A percentile compares a stretch with the other conserved stretches of the same genome.
phyloP scores from a whole-genome alignment of 2,113 vertebrate species.

The Calidris pygmaea region DNA sequence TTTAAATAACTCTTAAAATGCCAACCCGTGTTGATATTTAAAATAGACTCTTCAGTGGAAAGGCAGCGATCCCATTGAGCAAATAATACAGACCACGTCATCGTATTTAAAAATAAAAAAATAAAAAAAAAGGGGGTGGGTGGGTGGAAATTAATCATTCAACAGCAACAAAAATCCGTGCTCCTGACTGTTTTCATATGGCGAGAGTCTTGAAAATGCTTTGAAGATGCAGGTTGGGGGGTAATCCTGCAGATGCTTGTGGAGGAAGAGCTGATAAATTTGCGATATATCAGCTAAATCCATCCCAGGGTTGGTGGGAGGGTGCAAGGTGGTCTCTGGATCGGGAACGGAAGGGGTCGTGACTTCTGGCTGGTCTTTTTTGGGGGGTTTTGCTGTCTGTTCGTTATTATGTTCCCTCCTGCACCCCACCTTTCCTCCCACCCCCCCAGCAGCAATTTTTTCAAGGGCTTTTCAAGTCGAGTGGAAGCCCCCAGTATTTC shows the following conservation, averaged over 20 bases:
- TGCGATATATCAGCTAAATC: background rate
- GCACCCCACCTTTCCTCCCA: background rate
- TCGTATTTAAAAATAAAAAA: background rate
- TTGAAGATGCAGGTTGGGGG: background rate
- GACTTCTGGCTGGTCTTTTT: background rate
- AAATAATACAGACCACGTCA: constrained; percentile 40
- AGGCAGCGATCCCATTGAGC: constrained; percentile 16
- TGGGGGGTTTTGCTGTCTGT: background rate
- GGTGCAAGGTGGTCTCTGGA: fast-evolving
- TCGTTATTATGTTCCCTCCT: background rate
- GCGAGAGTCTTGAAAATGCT: background rate
- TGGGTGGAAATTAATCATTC: background rate
- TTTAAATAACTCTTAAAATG: constrained; percentile 77
- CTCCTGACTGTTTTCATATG: background rate
- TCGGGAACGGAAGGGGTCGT: background rate
- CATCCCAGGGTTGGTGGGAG: background rate
- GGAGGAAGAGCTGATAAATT: background rate
- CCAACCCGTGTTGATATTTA: constrained; percentile 68
- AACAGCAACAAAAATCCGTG: background rate
- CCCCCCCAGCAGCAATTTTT: background rate
- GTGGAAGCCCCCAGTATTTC: background rate
- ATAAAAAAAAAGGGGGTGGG: too few relatives aligned
- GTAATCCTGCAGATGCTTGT: background rate
- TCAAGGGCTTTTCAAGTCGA: background rate
- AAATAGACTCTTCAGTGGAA: constrained; percentile 49